Base-by-base conservation (phyloP, 2,797 vertebrate species). In the Galaxias olidus region DNA sequence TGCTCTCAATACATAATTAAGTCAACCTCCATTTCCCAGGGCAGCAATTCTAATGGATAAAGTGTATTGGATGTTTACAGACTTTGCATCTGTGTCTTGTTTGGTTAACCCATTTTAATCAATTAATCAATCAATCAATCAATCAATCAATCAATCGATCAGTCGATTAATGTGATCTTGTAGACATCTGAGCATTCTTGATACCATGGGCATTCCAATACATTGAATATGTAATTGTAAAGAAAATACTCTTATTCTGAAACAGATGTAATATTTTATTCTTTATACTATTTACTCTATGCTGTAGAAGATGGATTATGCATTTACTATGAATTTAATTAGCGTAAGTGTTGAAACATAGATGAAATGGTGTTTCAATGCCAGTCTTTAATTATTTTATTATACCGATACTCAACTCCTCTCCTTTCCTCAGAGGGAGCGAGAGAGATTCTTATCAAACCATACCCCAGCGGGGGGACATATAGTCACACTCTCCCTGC, bases 361-460 rank as follows among this genome's bases (percentile, higher is more conserved):
- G 30, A 6, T 30, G 3, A 30, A 30, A 30, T 30, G 30, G 30
- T 30, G 30, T 30, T 30, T 30, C 30, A 30, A 30, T 30, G 30
- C 30, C 30, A 30, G 30, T 12, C 15, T 42, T 47, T 59, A 17
- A 30, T 7, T 8, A 12, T 30, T 15, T 49, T 10, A 30, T 30
- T 30, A 30, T 6, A 30, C 43, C 45, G 17, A 42, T 9, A 4
- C 49, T 14, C 44, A n/a, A n/a, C 41, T 14, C 12, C 9, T n/a
- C 0, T 41, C 45, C 44, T 55, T 18, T 8, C 12, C 43, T 56
- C 76, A 93, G 92, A 89, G 69, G 65, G 88, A 88, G 60, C 87
- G 68, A 50, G 92, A 93, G 81, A 86, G 81, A 63, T 87, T 90
- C 71, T 60, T 80, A 44, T 30, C 58, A 1, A 78, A 86, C 71